Percentiles rank a stretch among this genome's conserved stretches.
These are phyloP conservation scores for Planococcus citri DNA, from an alignment of 1,140 invertebrate genomes.

Conservation along the genomic window DNA sequence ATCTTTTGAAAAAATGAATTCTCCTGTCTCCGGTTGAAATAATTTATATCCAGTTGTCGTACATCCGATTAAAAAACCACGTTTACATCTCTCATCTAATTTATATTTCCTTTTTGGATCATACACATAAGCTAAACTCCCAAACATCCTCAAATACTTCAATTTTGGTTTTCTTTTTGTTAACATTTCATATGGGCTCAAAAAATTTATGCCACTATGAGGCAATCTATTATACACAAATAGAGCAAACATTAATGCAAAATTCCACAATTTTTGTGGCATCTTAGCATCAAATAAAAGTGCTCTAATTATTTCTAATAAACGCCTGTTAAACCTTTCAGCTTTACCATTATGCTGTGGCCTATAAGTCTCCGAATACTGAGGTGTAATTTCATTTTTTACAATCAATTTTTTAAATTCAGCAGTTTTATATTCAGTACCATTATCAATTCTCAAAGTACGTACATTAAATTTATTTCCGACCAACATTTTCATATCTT, in stretches of 20 bases:
- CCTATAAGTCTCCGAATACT: not conserved
- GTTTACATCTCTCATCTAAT: not conserved
- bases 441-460: not conserved
- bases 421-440: not conserved
- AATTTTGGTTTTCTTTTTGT: not conserved
- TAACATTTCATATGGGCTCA: not conserved
- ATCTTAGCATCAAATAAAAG: not conserved
- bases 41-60: not conserved
- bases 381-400: not conserved
- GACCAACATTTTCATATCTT: not conserved
- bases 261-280: not conserved
- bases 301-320: not conserved
- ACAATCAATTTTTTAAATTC: not conserved
- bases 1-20: not conserved
- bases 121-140: not conserved
- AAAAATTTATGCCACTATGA: not conserved
- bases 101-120: not conserved
- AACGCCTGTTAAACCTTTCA: not conserved
- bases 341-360: not conserved
- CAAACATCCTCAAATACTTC: not conserved
- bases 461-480: not conserved
- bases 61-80: not conserved
- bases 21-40: not conserved
- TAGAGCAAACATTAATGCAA: not conserved
- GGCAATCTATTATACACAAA: not conserved